phyloP scores from a whole-genome alignment of 2,797 vertebrate species.

The Enteromius anoplus region DNA sequence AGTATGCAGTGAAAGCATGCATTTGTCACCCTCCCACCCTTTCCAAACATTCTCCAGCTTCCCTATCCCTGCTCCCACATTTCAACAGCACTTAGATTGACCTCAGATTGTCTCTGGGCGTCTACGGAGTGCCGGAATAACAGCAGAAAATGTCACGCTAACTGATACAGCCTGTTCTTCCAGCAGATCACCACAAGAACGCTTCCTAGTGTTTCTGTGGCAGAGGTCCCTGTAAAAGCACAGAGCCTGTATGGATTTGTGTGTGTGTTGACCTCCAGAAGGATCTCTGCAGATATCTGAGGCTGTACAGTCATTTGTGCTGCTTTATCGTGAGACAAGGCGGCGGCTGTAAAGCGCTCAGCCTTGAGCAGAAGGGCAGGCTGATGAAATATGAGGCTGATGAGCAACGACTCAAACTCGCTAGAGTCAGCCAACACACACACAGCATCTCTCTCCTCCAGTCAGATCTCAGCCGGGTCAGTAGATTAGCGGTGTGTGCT shows the following conservation, averaged over 20 bases:
- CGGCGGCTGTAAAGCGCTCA: slow-evolving; percentile 32
- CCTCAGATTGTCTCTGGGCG: slow-evolving; percentile 19
- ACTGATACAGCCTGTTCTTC: slow-evolving; percentile 17
- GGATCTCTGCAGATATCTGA: slow-evolving; percentile 23
- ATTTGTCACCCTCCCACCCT: slow-evolving; percentile 28
- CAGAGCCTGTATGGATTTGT: not conserved
- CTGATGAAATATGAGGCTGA: slow-evolving; percentile 37
- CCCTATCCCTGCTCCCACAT: slow-evolving; percentile 35
- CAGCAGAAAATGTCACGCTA: not conserved
- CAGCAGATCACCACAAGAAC: slow-evolving; percentile 15
- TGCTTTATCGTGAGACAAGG: slow-evolving; percentile 35
- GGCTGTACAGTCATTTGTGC: slow-evolving; percentile 17
- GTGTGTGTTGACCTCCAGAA: slow-evolving; percentile 1
- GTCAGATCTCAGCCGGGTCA: slow-evolving; percentile 38
- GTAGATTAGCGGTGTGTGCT: slow-evolving; percentile 42
- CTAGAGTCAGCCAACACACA: slow-evolving; percentile 25
- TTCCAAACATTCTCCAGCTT: slow-evolving; percentile 44
- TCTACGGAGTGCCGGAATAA: slow-evolving; percentile 11
- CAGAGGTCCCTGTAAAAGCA: slow-evolving; percentile 11
- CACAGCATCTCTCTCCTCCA: slow-evolving; percentile 35
- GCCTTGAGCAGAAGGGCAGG: slow-evolving; percentile 36
- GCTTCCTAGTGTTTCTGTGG: slow-evolving; percentile 15
- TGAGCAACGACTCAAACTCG: slow-evolving; percentile 40
- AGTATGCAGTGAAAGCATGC: slow-evolving; percentile 25
- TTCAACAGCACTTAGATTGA: slow-evolving; percentile 12